A percentile compares a stretch with the other conserved stretches of the same genome.
Evolutionary conservation across 2,888 invertebrate species (phyloP).

Genomic region (Amiota communis): DNA sequence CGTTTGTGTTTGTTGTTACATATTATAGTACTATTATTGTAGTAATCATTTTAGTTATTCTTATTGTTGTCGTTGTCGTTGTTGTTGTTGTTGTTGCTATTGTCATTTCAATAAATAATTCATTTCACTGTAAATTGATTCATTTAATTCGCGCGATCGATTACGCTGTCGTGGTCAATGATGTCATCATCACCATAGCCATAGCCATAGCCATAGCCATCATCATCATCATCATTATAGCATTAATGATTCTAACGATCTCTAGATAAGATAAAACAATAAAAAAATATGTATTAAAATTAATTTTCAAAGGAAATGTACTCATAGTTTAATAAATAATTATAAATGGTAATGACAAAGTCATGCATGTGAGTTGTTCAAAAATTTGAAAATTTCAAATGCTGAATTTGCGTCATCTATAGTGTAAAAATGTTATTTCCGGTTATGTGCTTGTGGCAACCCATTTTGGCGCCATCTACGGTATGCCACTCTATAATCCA

Average conservation of each 20-base stretch:
- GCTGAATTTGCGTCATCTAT: too few relatives aligned
- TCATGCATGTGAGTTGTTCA: too few relatives aligned
- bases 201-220: too few relatives aligned
- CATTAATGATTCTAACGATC: background rate
- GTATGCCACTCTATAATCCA: too few relatives aligned
- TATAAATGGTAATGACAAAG: too few relatives aligned
- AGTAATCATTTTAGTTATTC: background rate
- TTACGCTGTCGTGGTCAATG: slow-evolving; percentile 47
- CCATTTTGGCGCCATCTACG: too few relatives aligned
- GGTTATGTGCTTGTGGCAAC: too few relatives aligned
- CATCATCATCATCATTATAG: too few relatives aligned
- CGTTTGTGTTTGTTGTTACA: background rate
- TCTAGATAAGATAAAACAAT: slow-evolving; percentile 1
- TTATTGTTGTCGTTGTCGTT: background rate
- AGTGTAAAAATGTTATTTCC: too few relatives aligned
- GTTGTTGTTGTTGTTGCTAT: too few relatives aligned
- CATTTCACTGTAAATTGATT: slow-evolving; percentile 20
- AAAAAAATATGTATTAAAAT: background rate
- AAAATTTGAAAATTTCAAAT: too few relatives aligned
- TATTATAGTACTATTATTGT: too few relatives aligned
- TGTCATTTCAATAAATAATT: background rate
- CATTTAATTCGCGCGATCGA: slow-evolving; percentile 58
- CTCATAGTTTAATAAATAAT: background rate
- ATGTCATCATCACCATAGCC: slow-evolving; percentile 51
- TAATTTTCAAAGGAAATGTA: background rate